Evolutionary conservation across 2,888 invertebrate species (phyloP), one percentile per base, ranked within the genome.

Genomic region (Chrysolina haemoptera): DNA sequence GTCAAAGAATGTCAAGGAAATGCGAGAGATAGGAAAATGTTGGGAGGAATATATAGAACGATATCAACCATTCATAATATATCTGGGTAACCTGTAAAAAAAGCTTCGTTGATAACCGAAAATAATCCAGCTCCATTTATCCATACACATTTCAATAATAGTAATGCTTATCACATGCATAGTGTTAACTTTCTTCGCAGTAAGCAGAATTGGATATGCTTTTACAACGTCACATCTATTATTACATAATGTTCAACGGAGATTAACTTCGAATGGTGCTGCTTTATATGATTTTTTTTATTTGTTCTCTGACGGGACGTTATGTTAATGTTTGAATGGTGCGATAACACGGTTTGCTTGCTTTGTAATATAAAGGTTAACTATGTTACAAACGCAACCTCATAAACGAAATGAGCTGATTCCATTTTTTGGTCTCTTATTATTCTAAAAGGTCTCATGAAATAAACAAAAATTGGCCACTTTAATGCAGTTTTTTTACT

Each of bases 281-380:
- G 59, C 59, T 59, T 59, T 59, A 59, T 11, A n/a, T 14, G 35
- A 59, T 59, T 59, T 59, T 59, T 46, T 59, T n/a, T 35, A 59
- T 59, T 59, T 59, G 59, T n/a, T 59, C 59, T 59, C 11, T 59
- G 35, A 59, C 59, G 22, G 59, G 59, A 59, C 59, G 27, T 27
- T 59, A 35, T 59, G 59, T 59, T 59, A n/a, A 35, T 59, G 59
- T 59, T 59, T 59, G 27, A 59, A 59, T 59, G 22, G 35, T 14
- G 59, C 59, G 59, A 59, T 59, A 59, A 35, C 59, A 59, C n/a
- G 59, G 59, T 59, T 59, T 59, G 35, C 59, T 59, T 59, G 27
- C 27, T 27, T 59, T 14, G 59, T 59, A 27, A 9, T 35, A 12
- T 27, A 59, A 59, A 59, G 59, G 59, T 59, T 59, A 59, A 35